Conservation (phyloP, 2,797 vertebrate species). For the Periophthalmus magnuspinnatus region DNA sequence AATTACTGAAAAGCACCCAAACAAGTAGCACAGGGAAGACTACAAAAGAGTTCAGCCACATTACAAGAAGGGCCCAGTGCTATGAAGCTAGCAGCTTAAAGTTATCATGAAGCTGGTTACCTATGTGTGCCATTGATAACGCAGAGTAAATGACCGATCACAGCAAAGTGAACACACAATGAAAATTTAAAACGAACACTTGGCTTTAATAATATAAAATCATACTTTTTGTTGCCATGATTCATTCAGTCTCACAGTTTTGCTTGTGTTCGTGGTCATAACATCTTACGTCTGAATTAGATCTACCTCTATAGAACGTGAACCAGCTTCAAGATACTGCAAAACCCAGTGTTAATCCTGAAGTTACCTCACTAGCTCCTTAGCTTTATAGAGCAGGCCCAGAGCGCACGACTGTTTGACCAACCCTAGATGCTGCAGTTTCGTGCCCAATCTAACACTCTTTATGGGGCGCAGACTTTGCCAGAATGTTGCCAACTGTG, state of each 20-base stretch:
- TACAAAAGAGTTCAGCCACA: slow-evolving; percentile 35
- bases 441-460: slow-evolving; percentile 39
- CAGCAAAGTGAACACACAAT: neutral
- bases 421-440: slow-evolving; percentile 76
- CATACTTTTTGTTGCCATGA: neutral
- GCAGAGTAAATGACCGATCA: neutral
- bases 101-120: slow-evolving; percentile 3
- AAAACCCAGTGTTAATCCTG: slow-evolving; percentile 2
- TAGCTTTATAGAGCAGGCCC: slow-evolving; percentile 17
- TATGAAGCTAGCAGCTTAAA: neutral
- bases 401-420: slow-evolving; percentile 76
- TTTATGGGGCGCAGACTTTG: slow-evolving; percentile 33
- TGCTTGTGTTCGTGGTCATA: neutral
- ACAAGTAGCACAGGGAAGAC: slow-evolving; percentile 16
- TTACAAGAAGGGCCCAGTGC: slow-evolving; percentile 21
- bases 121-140: neutral
- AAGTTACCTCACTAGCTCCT: slow-evolving; percentile 9
- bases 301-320: slow-evolving; percentile 13
- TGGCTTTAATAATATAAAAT: neutral
- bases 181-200: neutral
- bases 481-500: slow-evolving; percentile 54
- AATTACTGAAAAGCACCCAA: slow-evolving; percentile 20
- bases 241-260: neutral
- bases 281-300: neutral
- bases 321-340: slow-evolving; percentile 12